Base-by-base conservation (phyloP, 2,113 vertebrate species). In the Xenopus laevis region DNA sequence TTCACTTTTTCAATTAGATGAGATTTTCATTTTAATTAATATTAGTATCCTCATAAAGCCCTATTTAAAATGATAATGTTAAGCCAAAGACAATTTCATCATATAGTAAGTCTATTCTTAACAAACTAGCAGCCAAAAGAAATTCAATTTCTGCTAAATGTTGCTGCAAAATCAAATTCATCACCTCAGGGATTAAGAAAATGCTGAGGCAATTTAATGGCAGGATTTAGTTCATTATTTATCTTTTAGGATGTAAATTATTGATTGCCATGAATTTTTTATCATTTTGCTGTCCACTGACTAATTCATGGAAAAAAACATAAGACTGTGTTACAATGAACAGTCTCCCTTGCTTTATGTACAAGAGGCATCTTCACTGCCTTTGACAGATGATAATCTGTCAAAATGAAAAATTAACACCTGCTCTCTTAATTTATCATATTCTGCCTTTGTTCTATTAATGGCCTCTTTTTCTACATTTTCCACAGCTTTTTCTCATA, bases 371-470 rank as follows among this genome's bases (percentile, higher is more conserved):
- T 82, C 87, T 88, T 84, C 85, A 86, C 85, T 87, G 84, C 82
- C 86, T 88, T 79, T 87, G 89, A 92, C 73, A 82, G 86, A 88
- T 47, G 79, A 91, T 90, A 89, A 92, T 92, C 87, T 91, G 89
- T 93, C 92, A 94, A 80, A 90, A 91, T 93, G 92, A 93, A 93
- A 92, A 92, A 91, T 91, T 90, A 93, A 93, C 87, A 83, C 83
- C 81, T 61, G 82, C 82, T 86, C 83, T 86, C 84, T 87, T 92
- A 90, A 94, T 93, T 91, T 84, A 92, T 93, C 91, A 92, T 88
- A 79, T 85, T 85, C 79, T 85, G 82, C 84, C 83, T 86, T 81
- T 85, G 81, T 86, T 87, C 86, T 88, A 85, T 86, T 87, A 89
- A 84, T 84, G 88, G 81, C 68, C 80, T 74, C 64, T 82, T 78